Base-by-base conservation (phyloP, 2,797 vertebrate genomes). In the Neomorphus geoffroyi region DNA sequence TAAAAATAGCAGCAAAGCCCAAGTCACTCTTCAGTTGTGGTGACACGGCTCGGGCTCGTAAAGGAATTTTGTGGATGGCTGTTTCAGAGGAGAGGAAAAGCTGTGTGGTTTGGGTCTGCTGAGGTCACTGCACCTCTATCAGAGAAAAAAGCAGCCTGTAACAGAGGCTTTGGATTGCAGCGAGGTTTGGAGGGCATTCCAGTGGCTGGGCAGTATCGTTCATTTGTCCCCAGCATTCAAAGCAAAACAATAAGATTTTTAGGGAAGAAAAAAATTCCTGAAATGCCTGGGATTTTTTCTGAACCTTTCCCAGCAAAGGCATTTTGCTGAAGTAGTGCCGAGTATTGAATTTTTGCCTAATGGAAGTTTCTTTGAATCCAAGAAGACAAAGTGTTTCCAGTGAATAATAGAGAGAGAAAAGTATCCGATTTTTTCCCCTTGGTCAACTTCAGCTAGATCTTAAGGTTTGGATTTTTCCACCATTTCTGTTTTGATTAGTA, bases 401-500 rank as follows among this genome's bases (percentile, higher is more conserved):
- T 57, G 85, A 91, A 90, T 70, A 86, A 71, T 48, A 70, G 75
- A 82, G 43, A 79, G 43, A 81, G 27, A 67, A 79, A 96, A 90
- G 39, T 71, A 64, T 81, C 51, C n/a, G 77, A 3, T 86, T 66
- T 91, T 86, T 81, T 74, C 53, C 73, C 73, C 56, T 61, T 86
- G 80, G 70, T 88, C 88, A 93, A 12, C 67, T 96, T 92, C 71
- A 83, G 18, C 84, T 82, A 37, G 56, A 72, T 84, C 62, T 58
- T 75, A 67, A 56, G 79, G 32, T 75, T 95, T 94, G 87, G 60
- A 1, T 28, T 81, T 92, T 94, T 88, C 82, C 65, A 78, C 78
- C 64, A 66, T 90, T 96, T 96, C 92, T 96, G 48, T 88, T 95
- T 95, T 88, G 60, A 95, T 95, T 92, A 86, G 54, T 54, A 85